A percentile compares a stretch with the other conserved stretches of the same genome.
Conservation (phyloP, 1,140 invertebrate genomes). For the Heterodera schachtii region DNA sequence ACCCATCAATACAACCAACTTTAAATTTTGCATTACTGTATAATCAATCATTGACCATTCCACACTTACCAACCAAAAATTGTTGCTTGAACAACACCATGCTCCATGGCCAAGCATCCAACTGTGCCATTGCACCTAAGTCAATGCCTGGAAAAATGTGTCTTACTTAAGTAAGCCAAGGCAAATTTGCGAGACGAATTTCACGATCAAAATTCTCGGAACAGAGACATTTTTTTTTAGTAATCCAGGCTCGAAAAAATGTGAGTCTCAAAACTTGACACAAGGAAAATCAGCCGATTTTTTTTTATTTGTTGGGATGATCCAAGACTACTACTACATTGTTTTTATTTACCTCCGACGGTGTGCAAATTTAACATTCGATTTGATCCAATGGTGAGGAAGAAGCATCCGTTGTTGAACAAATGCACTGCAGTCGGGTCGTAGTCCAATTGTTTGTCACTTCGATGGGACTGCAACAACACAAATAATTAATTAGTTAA, state of each 20-base stretch:
- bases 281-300: too few relatives aligned
- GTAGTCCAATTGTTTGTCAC: constrained; percentile 78
- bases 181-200: too few relatives aligned
- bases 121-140: constrained; percentile 62
- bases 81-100: constrained; percentile 42
- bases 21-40: constrained; percentile 38
- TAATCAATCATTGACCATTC: too few relatives aligned
- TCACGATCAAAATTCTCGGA: too few relatives aligned
- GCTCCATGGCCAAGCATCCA: constrained; percentile 54
- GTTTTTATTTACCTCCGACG: constrained; percentile 73
- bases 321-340: too few relatives aligned
- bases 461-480: constrained; percentile 34
- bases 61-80: constrained; percentile 36
- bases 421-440: constrained; percentile 80
- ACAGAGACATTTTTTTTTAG: background rate
- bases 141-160: constrained; percentile 71
- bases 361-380: constrained; percentile 79
- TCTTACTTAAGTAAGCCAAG: too few relatives aligned
- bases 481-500: constrained; percentile 18
- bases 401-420: constrained; percentile 79
- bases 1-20: constrained; percentile 95
- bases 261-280: constrained; percentile 69
- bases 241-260: background rate
- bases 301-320: too few relatives aligned
- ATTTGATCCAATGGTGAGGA: constrained; percentile 82